phyloP scores from a whole-genome alignment of 2,113 vertebrate genomes.

The Tympanuchus pallidicinctus region DNA sequence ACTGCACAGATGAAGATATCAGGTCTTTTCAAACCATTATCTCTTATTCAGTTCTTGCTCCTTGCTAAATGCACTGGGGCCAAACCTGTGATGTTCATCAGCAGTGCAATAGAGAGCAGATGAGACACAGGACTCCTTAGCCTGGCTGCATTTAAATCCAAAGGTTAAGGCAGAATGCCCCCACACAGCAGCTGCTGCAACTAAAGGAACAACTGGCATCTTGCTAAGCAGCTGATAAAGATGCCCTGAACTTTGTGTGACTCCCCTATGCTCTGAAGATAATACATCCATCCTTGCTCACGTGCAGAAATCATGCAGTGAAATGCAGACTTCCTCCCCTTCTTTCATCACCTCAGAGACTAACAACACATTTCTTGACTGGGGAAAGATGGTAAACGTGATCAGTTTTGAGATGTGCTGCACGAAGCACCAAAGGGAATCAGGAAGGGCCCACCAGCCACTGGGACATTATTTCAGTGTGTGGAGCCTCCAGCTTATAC shows the following conservation, averaged over 20 bases:
- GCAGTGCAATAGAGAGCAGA: not conserved
- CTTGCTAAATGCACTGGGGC: not conserved
- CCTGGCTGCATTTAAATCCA: not conserved
- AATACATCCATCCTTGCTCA: not conserved
- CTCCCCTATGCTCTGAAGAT: not conserved
- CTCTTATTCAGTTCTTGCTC: not conserved
- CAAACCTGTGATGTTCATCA: not conserved
- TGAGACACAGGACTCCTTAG: not conserved
- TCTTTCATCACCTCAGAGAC: not conserved
- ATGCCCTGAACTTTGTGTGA: not conserved
- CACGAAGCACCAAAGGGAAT: not conserved
- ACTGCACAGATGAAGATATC: not conserved
- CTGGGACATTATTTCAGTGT: not conserved
- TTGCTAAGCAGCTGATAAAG: rapidly evolving
- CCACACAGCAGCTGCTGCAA: not conserved
- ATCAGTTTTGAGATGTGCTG: not conserved
- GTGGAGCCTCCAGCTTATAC: not conserved
- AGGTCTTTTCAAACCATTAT: not conserved
- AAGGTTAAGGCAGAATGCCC: not conserved
- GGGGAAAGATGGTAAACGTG: not conserved
- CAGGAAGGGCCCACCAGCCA: not conserved
- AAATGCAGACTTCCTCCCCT: not conserved
- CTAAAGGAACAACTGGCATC: not conserved
- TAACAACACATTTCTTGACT: not conserved
- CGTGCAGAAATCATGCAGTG: not conserved